phyloP scores from a whole-genome alignment of 2,797 vertebrate species.

The Rhinophrynus dorsalis region DNA sequence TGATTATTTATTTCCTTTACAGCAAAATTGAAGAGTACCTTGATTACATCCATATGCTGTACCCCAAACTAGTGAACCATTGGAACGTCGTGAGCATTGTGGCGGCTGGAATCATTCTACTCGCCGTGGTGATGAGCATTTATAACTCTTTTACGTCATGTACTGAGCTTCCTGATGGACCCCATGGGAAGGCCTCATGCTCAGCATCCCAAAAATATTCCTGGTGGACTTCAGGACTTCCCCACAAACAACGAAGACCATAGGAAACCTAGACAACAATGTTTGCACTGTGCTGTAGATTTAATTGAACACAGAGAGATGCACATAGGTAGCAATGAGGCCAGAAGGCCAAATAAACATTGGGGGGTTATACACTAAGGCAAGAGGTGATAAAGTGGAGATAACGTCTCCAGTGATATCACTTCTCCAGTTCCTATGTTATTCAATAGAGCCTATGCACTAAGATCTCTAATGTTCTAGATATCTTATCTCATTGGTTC shows the following conservation, averaged over 20 bases:
- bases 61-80: slow-evolving; percentile 73
- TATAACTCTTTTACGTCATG: slow-evolving; percentile 71
- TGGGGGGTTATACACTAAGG: not conserved
- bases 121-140: slow-evolving; percentile 69
- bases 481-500: too few species aligned
- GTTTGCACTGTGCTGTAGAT: not conserved
- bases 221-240: slow-evolving; percentile 74
- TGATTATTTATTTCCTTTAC: slow-evolving; percentile 56
- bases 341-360: not conserved
- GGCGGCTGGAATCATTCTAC: slow-evolving; percentile 66
- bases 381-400: too few species aligned
- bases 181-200: slow-evolving; percentile 66
- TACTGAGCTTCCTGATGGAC: slow-evolving; percentile 62
- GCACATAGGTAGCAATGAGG: not conserved
- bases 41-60: slow-evolving; percentile 73
- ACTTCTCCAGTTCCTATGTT: too few species aligned
- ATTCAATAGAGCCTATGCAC: too few species aligned
- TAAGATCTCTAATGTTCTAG: too few species aligned
- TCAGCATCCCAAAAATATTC: slow-evolving; percentile 66
- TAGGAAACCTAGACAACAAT: slow-evolving; percentile 38
- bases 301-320: not conserved
- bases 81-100: slow-evolving; percentile 74
- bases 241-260: slow-evolving; percentile 66
- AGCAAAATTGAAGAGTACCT: slow-evolving; percentile 76
- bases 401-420: too few species aligned